Percentiles rank a stretch among this genome's conserved stretches.
phyloP scores from a whole-genome alignment of 2,888 invertebrate genomes.

The Rotaria macrura region DNA sequence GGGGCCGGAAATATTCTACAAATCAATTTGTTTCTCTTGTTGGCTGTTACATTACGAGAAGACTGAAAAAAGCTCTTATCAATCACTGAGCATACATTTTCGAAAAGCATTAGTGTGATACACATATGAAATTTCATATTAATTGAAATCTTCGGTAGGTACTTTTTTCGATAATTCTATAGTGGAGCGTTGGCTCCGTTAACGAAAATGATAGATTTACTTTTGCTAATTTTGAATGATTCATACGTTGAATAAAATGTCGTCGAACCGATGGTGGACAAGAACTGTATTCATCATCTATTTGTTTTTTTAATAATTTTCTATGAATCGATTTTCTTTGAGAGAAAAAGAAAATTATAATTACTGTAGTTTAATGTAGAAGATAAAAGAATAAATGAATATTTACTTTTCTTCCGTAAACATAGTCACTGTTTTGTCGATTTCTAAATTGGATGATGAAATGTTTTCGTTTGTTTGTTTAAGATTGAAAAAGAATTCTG shows the following conservation, averaged over 20 bases:
- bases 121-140: too few species aligned
- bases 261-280: background rate
- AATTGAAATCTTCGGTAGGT: too few species aligned
- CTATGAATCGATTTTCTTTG: background rate
- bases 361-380: background rate
- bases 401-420: background rate
- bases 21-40: too few species aligned
- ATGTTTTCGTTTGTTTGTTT: background rate
- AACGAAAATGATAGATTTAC: background rate
- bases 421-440: background rate
- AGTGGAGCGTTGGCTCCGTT: too few species aligned
- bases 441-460: background rate
- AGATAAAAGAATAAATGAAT: background rate
- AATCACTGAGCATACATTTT: too few species aligned
- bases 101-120: too few species aligned
- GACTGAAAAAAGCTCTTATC: too few species aligned
- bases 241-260: background rate
- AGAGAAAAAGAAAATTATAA: too few species aligned
- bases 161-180: too few species aligned
- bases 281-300: background rate
- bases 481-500: background rate
- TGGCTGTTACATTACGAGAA: too few species aligned
- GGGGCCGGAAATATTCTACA: too few species aligned
- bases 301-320: background rate
- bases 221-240: slow-evolving; percentile 14